phyloP scores from a whole-genome alignment of 2,888 invertebrate genomes.

The Ptychoptera contaminata region DNA sequence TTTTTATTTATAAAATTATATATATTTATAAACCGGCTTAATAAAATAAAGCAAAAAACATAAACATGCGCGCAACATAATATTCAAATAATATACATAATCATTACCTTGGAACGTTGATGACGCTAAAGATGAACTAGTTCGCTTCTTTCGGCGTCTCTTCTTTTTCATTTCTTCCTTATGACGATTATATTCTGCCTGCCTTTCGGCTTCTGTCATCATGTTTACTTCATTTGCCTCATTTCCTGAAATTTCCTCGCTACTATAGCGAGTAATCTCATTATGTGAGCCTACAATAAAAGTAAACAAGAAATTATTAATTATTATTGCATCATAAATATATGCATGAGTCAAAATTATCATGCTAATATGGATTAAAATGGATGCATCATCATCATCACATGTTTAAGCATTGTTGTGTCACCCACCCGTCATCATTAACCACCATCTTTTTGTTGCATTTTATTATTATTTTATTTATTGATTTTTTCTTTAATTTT shows the following conservation, averaged over 20 bases:
- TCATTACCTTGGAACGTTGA: slow-evolving; percentile 74
- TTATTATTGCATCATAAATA: too few species aligned
- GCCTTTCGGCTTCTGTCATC: slow-evolving; percentile 30
- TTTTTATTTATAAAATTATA: too few species aligned
- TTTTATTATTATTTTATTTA: too few species aligned
- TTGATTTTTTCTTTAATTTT: too few species aligned
- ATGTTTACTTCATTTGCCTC: slow-evolving; percentile 25
- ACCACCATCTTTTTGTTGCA: too few species aligned
- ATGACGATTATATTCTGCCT: slow-evolving; percentile 50
- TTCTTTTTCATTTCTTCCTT: slow-evolving; percentile 81
- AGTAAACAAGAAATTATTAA: neutral
- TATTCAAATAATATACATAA: neutral
- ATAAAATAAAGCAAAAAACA: neutral
- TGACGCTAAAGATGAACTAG: slow-evolving; percentile 73
- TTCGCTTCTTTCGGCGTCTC: slow-evolving; percentile 79
- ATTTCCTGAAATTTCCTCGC: slow-evolving; percentile 31
- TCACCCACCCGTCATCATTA: too few species aligned
- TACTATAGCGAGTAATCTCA: slow-evolving; percentile 29
- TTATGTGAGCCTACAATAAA: slow-evolving; percentile 11
- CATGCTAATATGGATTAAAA: too few species aligned
- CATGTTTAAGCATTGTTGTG: too few species aligned
- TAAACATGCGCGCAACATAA: too few species aligned
- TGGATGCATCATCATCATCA: too few species aligned
- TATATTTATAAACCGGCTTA: neutral
- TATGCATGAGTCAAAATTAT: too few species aligned